These are phyloP conservation scores for Amblyteles armatorius DNA, from an alignment of 2,888 invertebrate species.

Conservation along the genomic window DNA sequence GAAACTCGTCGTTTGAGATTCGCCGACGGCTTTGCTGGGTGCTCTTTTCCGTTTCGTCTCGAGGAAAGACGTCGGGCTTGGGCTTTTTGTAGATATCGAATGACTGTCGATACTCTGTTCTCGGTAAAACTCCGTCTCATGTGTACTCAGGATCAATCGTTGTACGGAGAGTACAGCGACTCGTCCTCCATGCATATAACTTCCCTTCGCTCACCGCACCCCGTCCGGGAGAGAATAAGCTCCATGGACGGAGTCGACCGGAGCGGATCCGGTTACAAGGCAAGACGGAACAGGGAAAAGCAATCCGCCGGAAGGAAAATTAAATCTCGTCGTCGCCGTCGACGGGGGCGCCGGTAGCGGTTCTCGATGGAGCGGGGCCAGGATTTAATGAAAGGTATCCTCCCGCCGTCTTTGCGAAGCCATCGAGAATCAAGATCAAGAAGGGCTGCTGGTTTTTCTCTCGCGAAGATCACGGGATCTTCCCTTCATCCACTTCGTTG, in stretches of 20 bases:
- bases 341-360: slow-evolving; percentile 29
- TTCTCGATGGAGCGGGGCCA: slow-evolving; percentile 57
- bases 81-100: neutral
- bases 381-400: slow-evolving; percentile 79
- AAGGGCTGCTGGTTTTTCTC: slow-evolving; percentile 57
- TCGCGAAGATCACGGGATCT: slow-evolving; percentile 74
- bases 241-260: slow-evolving; percentile 71
- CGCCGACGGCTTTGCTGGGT: neutral
- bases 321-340: slow-evolving; percentile 77
- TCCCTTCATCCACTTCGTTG: slow-evolving; percentile 15
- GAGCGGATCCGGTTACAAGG: slow-evolving; percentile 81
- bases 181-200: neutral
- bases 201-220: neutral
- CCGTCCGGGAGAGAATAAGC: slow-evolving; percentile 44
- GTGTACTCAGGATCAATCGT: neutral
- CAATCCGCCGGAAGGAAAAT: slow-evolving; percentile 81
- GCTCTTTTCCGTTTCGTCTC: neutral
- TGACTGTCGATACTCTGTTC: neutral
- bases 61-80: neutral
- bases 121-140: neutral
- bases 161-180: neutral
- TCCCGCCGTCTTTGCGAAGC: slow-evolving; percentile 64
- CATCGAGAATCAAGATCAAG: slow-evolving; percentile 71
- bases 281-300: slow-evolving; percentile 80
- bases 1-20: neutral